Conservation (phyloP, 2,797 vertebrate genomes). For the Helostoma temminkii region DNA sequence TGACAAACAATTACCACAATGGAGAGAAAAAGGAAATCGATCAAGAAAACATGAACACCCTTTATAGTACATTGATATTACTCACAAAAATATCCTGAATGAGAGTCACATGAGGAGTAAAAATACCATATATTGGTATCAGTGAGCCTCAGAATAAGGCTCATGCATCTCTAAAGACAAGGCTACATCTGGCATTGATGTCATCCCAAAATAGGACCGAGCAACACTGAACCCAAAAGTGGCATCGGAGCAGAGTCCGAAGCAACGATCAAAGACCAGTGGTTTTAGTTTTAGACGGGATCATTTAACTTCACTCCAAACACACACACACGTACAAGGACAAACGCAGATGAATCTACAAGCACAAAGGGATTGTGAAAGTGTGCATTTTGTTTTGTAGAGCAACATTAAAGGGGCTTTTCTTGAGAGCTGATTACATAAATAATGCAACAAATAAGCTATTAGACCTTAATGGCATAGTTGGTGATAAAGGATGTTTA, state of each 20-base stretch:
- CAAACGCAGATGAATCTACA: background rate
- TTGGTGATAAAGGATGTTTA: constrained; percentile 26
- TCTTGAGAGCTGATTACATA: constrained; percentile 40
- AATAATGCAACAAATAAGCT: constrained; percentile 49
- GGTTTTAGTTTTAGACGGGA: constrained; percentile 33
- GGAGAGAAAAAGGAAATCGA: background rate
- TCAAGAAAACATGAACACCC: background rate
- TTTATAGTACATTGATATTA: constrained; percentile 12
- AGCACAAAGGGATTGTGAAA: background rate
- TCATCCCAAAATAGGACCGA: constrained; percentile 65
- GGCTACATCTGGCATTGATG: constrained; percentile 57
- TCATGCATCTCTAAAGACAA: constrained; percentile 43
- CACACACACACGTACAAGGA: background rate
- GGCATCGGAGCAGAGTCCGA: constrained; percentile 33
- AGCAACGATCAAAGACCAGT: constrained; percentile 34
- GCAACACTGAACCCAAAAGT: constrained; percentile 53
- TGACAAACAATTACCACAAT: too few relatives aligned
- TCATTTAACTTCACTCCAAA: constrained; percentile 22
- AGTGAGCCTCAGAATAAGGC: constrained; percentile 42
- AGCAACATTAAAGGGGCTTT: constrained; percentile 18
- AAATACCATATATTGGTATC: constrained; percentile 52
- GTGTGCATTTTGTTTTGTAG: background rate
- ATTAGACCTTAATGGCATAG: background rate
- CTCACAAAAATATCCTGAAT: constrained; percentile 30
- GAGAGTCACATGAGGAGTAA: constrained; percentile 27